Conservation (phyloP, 2,113 vertebrate species). For the Colistium nudipinnis region DNA sequence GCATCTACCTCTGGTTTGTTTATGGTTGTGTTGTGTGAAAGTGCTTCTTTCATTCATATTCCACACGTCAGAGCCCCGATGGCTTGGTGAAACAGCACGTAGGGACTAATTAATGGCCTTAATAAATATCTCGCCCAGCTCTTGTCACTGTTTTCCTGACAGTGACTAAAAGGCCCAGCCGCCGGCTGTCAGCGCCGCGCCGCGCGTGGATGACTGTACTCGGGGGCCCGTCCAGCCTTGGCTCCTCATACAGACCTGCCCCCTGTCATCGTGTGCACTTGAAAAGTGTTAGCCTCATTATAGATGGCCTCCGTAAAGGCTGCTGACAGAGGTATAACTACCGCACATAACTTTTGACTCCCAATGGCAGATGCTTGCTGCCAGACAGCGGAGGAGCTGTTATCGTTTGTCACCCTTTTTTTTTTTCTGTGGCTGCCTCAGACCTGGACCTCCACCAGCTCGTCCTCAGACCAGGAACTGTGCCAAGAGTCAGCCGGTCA, state of each 20-base stretch:
- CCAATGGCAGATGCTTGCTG: constrained; percentile 78
- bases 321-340: constrained; percentile 83
- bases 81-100: constrained; percentile 13
- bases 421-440: constrained; percentile 62
- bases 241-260: constrained; percentile 43
- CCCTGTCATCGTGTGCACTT: constrained; percentile 61
- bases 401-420: constrained; percentile 81
- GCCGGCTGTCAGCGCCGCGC: constrained; percentile 53
- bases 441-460: constrained; percentile 67
- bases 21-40: constrained; percentile 54
- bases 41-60: constrained; percentile 25
- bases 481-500: constrained; percentile 51
- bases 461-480: constrained; percentile 51
- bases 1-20: constrained; percentile 48
- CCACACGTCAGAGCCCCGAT: constrained; percentile 3
- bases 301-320: constrained; percentile 77
- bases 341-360: constrained; percentile 79
- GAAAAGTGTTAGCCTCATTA: constrained; percentile 72
- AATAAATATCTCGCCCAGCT: constrained; percentile 26
- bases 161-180: constrained; percentile 54
- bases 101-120: constrained; percentile 31
- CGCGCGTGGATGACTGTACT: constrained; percentile 45
- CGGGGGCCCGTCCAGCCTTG: constrained; percentile 60
- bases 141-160: constrained; percentile 36
- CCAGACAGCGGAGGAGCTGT: constrained; percentile 67